Percentiles rank a stretch among this genome's conserved stretches.
These are phyloP conservation scores for Pristionchus arcanus DNA, from an alignment of 2,888 invertebrate genomes.

Conservation along the genomic window DNA sequence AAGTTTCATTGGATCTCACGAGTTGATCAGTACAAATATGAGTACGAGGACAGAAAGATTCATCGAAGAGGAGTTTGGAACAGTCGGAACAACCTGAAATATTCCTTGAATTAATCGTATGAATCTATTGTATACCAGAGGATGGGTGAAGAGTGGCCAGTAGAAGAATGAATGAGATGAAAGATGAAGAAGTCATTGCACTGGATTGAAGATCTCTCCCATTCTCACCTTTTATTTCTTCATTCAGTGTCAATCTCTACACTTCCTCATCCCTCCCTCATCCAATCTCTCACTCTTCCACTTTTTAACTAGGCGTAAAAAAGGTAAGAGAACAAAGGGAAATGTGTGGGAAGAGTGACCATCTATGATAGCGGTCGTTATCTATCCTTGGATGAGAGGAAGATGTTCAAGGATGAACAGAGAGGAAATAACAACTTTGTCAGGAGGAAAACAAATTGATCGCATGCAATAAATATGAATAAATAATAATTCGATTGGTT, in stretches of 20 bases:
- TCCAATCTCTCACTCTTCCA: background rate
- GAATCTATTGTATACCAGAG: background rate
- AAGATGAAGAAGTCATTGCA: background rate
- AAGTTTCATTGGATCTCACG: background rate
- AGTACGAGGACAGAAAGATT: slow-evolving; percentile 5
- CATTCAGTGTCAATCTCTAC: too few species aligned
- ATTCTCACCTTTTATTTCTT: background rate
- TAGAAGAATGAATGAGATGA: background rate
- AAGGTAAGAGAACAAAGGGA: background rate
- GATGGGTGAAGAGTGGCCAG: background rate
- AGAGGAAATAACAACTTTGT: slow-evolving; percentile 11
- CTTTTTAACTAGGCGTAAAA: background rate
- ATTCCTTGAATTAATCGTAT: background rate
- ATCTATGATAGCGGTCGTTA: background rate
- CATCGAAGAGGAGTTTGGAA: slow-evolving; percentile 11
- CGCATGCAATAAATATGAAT: background rate
- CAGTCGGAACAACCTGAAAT: slow-evolving; percentile 16
- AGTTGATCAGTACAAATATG: slow-evolving; percentile 38
- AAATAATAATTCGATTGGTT: background rate
- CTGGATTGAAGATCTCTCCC: background rate
- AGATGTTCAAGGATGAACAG: background rate
- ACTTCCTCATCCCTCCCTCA: slow-evolving; percentile 20
- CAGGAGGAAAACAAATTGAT: background rate
- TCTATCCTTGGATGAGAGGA: background rate
- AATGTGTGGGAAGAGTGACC: background rate